Evolutionary conservation across 2,888 invertebrate genomes (phyloP).

Genomic region (Homarus gammarus): DNA sequence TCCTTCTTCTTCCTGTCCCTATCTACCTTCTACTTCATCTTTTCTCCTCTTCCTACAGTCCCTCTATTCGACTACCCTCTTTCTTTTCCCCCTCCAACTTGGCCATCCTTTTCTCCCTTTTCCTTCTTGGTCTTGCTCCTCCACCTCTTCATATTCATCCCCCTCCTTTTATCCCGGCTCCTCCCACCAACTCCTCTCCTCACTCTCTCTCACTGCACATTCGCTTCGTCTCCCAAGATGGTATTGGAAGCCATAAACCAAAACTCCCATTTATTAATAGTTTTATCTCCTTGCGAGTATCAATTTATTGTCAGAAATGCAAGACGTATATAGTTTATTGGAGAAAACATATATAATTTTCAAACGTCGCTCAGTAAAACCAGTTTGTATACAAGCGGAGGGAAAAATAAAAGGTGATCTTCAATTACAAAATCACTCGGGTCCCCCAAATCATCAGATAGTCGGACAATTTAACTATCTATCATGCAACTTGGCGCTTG

Average conservation of each 20-base stretch:
- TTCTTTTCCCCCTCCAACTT: neutral
- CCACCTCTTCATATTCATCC: neutral
- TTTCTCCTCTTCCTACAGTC: neutral
- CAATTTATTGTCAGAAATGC: constrained; percentile 47
- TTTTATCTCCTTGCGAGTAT: constrained; percentile 26
- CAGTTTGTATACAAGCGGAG: constrained; percentile 35
- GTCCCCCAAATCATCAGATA: constrained; percentile 6
- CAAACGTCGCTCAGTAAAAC: constrained; percentile 39
- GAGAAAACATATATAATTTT: constrained; percentile 42
- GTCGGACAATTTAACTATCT: neutral
- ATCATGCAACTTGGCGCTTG: neutral
- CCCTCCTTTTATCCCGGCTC: neutral
- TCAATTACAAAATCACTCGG: constrained; percentile 33
- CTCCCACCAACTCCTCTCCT: constrained; percentile 29
- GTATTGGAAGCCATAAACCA: constrained; percentile 39
- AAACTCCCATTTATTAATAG: constrained; percentile 31
- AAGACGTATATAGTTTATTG: constrained; percentile 48
- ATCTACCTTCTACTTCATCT: neutral
- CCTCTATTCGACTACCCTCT: neutral
- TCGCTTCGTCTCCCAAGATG: constrained; percentile 27
- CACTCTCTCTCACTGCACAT: constrained; percentile 36
- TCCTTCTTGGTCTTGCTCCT: constrained; percentile 8
- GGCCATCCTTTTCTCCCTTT: neutral
- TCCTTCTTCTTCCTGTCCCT: neutral
- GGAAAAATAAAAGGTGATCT: constrained; percentile 37